Base-by-base conservation (phyloP, 2,113 vertebrate species). In the Trogon melanurus region DNA sequence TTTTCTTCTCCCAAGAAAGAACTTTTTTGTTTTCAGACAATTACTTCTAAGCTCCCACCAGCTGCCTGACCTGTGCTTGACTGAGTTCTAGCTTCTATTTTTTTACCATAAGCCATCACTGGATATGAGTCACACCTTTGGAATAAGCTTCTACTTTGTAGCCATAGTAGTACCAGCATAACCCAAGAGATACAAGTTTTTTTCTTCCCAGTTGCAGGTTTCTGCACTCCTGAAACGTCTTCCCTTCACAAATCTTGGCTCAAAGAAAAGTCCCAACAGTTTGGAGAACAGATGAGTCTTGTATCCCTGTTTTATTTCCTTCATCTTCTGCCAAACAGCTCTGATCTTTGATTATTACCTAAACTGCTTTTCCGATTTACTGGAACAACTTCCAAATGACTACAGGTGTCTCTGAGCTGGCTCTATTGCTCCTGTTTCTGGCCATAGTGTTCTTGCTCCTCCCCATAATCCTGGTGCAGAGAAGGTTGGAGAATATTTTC, bases 361-460 rank as follows among this genome's bases (percentile, higher is more conserved):
- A 36, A 88, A 70, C 38, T 38, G 57, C 26, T 71, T 47, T 61
- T 47, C 79, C 1, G 0, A n/a, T 75, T 65, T 73, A n/a, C 69
- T 61, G 74, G 62, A 58, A 44, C n/a, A 18, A 50, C 58, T 61
- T 45, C 70, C 16, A 27, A 66, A 75, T 17, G 30, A 56, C 26
- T 6, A 25, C 23, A 34, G 17, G 34, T 22, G 30, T 50, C 48
- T 78, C 53, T 45, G 75, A 45, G 75, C 41, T 56, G 74, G 23
- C 10, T 75, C 45, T 5, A 16, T 34, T 44, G 9, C 0, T 2
- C 7, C 1, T 11, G 20, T 22, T 57, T 38, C 47, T 54, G n/a
- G 19, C 57, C 12, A 26, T 51, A 9, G 38, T 15, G 21, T 32
- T 53, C 34, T 38, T 30, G 12, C 14, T 17, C 23, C 57, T 60